phyloP scores from a whole-genome alignment of 2,888 invertebrate genomes.

The Drosophila birchii region DNA sequence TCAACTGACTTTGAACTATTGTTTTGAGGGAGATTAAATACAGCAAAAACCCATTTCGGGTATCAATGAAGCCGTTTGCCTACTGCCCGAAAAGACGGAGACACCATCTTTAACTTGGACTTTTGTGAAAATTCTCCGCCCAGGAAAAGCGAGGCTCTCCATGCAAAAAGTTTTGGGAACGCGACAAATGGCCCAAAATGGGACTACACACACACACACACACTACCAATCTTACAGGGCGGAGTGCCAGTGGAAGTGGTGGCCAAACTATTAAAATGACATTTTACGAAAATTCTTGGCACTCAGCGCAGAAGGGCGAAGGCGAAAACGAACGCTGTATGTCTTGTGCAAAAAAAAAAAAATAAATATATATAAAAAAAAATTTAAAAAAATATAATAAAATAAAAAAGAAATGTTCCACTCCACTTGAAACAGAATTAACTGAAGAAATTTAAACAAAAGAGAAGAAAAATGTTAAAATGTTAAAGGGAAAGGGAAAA shows the following conservation, averaged over 20 bases:
- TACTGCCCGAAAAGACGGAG: background rate
- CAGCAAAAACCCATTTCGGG: slow-evolving; percentile 19
- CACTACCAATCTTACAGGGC: too few species aligned
- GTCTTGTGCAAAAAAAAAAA: slow-evolving; percentile 15
- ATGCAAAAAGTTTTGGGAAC: slow-evolving; percentile 24
- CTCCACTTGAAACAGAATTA: slow-evolving; percentile 12
- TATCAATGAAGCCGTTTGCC: slow-evolving; percentile 27
- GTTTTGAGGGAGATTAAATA: background rate
- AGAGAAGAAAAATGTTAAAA: background rate
- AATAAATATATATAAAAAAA: background rate
- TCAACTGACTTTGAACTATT: slow-evolving; percentile 27
- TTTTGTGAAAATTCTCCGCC: background rate
- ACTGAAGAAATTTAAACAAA: background rate
- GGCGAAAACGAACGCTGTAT: slow-evolving; percentile 7
- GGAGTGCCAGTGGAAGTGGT: slow-evolving; percentile 15
- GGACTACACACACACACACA: slow-evolving; percentile 4
- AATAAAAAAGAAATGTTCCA: background rate
- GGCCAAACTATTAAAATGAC: slow-evolving; percentile 71
- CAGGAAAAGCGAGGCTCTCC: background rate
- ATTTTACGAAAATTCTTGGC: slow-evolving; percentile 67
- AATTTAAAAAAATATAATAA: too few species aligned
- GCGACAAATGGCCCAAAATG: slow-evolving; percentile 38
- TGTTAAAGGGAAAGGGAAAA: background rate
- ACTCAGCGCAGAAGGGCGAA: slow-evolving; percentile 31
- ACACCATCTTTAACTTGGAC: slow-evolving; percentile 16